Evolutionary conservation across 23 tunicate species (phyloP).

Genomic region (Halocynthia aurantium): DNA sequence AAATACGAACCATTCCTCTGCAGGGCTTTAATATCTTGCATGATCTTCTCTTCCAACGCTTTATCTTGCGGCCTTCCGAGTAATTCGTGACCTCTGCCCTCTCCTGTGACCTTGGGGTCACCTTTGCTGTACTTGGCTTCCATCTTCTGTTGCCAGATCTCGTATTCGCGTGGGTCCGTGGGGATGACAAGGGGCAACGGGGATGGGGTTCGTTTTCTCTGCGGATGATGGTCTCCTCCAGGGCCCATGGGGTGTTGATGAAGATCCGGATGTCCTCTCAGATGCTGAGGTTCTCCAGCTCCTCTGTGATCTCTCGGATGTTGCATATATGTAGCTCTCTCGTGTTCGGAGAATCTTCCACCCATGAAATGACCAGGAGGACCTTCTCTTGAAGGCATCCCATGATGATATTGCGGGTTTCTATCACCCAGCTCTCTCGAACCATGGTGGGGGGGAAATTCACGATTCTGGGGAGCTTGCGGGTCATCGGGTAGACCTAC

Average conservation of each 20-base stretch:
- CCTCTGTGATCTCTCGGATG: slow-evolving; percentile 30
- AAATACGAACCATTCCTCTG: slow-evolving; percentile 2
- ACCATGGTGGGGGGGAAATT: too few relatives aligned
- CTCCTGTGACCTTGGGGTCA: not conserved
- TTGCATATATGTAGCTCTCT: not conserved
- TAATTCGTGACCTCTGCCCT: slow-evolving; percentile 7
- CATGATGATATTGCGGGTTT: too few relatives aligned
- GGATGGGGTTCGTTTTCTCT: slow-evolving; percentile 18
- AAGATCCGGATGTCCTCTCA: slow-evolving; percentile 9
- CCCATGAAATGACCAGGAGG: not conserved
- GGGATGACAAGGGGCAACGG: slow-evolving; percentile 56
- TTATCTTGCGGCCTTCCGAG: not conserved
- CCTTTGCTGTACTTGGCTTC: slow-evolving; percentile 37
- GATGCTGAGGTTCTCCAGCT: slow-evolving; percentile 44
- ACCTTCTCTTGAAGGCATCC: not conserved
- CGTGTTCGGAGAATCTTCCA: not conserved
- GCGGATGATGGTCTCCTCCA: slow-evolving; percentile 63
- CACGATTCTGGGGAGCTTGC: too few relatives aligned
- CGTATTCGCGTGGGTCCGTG: slow-evolving; percentile 54
- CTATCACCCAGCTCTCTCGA: too few relatives aligned
- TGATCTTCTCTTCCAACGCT: not conserved
- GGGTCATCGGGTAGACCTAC: too few relatives aligned
- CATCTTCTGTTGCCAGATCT: slow-evolving; percentile 64
- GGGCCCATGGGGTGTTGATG: slow-evolving; percentile 61
- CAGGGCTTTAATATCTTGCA: not conserved